Conservation (phyloP, 2,888 invertebrate genomes). For the Neoascia interrupta region DNA sequence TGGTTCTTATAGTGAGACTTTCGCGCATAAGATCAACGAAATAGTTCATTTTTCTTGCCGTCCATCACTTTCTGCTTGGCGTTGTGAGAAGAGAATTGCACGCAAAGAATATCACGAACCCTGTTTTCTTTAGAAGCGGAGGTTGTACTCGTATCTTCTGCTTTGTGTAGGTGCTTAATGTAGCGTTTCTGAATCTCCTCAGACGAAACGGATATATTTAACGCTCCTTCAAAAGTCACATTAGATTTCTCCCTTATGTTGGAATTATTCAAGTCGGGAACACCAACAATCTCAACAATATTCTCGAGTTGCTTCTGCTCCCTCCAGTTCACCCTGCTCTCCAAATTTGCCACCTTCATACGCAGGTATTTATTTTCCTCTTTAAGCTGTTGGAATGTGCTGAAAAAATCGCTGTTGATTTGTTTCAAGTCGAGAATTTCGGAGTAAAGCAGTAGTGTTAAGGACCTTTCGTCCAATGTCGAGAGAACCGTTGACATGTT, state of each 20-base stretch:
- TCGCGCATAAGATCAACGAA: no score
- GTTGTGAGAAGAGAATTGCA: background rate
- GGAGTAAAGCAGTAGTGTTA: background rate
- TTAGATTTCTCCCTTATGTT: background rate
- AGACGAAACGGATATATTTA: background rate
- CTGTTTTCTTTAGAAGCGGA: background rate
- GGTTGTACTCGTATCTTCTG: background rate
- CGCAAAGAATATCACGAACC: no score
- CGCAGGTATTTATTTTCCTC: slow-evolving; percentile 3
- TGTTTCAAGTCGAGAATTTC: background rate
- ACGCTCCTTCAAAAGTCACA: background rate
- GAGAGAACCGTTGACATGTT: background rate
- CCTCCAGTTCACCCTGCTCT: slow-evolving; percentile 18
- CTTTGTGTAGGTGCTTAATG: background rate
- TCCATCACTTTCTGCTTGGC: slow-evolving; percentile 3
- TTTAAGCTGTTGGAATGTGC: slow-evolving; percentile 1
- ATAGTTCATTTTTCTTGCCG: no score
- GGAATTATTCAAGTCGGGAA: background rate
- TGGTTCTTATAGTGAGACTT: no score
- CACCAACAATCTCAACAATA: slow-evolving; percentile 11
- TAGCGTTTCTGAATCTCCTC: background rate
- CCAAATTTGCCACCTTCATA: background rate
- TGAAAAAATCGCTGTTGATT: background rate
- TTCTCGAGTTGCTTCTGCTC: no score
- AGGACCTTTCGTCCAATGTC: background rate